A percentile compares a stretch with the other conserved stretches of the same genome.
These are phyloP conservation scores for Parus major DNA, from an alignment of 2,113 vertebrate genomes.

Conservation along the genomic window DNA sequence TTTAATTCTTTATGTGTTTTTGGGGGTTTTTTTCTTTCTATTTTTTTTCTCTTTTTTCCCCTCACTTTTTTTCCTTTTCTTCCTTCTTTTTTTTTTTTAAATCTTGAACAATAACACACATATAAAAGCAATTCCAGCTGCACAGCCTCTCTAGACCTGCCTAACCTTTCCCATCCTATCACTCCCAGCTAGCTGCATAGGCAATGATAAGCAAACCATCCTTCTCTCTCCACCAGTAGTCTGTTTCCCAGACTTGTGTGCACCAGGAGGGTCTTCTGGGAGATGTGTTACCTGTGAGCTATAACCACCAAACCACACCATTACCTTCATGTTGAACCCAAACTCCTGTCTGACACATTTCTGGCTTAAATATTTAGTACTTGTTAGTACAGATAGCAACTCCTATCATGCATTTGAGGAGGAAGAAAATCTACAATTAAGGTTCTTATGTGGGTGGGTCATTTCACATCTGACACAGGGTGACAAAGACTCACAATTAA, in stretches of 20 bases:
- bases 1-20: not conserved
- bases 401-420: not conserved
- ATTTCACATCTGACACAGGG: not conserved
- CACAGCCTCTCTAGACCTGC: not conserved
- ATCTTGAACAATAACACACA: not conserved
- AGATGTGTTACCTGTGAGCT: not conserved
- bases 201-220: not conserved
- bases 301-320: not conserved
- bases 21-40: not conserved
- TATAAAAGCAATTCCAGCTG: not conserved
- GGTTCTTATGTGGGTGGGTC: not conserved
- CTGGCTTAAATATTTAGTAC: not conserved
- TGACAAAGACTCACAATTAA: not conserved
- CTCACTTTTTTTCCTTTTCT: rapidly evolving
- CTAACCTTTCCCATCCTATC: not conserved
- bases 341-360: not conserved
- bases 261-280: not conserved
- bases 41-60: rapidly evolving
- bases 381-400: not conserved
- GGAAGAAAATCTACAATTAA: not conserved
- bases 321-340: not conserved
- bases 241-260: not conserved
- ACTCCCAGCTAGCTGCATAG: not conserved
- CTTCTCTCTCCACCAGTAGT: not conserved
- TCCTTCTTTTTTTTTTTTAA: not conserved